Conservation (phyloP, 2,888 invertebrate species). For the Pristionchus japonicus region DNA sequence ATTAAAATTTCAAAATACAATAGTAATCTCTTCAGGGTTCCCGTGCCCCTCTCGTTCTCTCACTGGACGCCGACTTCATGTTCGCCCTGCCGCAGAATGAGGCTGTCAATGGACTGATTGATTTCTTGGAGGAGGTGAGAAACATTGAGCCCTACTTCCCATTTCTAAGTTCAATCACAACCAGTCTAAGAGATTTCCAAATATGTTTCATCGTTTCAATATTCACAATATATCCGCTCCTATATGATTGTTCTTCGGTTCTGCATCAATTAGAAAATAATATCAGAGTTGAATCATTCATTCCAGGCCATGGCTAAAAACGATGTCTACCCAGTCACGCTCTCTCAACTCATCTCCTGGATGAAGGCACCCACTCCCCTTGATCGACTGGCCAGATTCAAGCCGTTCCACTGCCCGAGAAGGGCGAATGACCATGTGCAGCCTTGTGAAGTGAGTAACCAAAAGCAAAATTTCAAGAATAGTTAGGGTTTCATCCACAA, state of each 20-base stretch:
- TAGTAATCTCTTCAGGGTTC: conserved; percentile 50
- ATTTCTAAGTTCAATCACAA: no score
- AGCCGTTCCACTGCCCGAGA: conserved; percentile 71
- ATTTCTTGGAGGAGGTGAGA: conserved; percentile 68
- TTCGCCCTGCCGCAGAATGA: conserved; percentile 66
- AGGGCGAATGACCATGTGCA: conserved; percentile 56
- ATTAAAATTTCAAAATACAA: no score
- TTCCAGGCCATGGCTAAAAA: conserved; percentile 62
- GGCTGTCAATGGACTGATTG: conserved; percentile 65
- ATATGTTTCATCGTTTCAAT: background rate
- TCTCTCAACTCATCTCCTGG: conserved; percentile 71
- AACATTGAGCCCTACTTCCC: no score
- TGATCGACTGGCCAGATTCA: conserved; percentile 57
- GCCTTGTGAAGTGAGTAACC: conserved; percentile 74
- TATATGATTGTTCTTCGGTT: no score
- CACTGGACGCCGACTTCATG: conserved; percentile 69
- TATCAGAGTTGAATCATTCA: no score
- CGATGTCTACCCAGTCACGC: conserved; percentile 72
- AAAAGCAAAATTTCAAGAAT: no score
- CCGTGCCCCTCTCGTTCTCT: conserved; percentile 70
- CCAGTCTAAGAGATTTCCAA: no score
- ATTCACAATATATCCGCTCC: background rate
- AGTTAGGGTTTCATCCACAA: no score
- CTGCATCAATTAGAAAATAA: no score
- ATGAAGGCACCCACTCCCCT: conserved; percentile 66